A percentile compares a stretch with the other conserved stretches of the same genome.
Conservation (phyloP, 1,140 invertebrate genomes). For the Pogonus chalceus region DNA sequence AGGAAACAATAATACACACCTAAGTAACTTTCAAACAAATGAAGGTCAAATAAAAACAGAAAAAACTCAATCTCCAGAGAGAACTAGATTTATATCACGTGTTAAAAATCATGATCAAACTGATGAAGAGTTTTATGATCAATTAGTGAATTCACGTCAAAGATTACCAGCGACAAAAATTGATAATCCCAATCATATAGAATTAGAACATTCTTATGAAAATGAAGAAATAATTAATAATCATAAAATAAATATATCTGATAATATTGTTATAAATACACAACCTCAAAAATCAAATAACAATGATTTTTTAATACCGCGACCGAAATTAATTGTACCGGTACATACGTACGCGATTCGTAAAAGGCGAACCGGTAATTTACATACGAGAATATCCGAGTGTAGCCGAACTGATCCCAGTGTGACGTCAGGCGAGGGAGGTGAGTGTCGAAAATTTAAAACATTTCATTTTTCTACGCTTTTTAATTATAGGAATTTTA, state of each 20-base stretch:
- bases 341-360: conserved; percentile 74
- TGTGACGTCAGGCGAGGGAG: background rate
- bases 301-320: conserved; percentile 63
- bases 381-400: conserved; percentile 22
- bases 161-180: background rate
- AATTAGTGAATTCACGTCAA: background rate
- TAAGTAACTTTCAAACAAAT: background rate
- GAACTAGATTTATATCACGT: background rate
- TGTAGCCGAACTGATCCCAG: conserved; percentile 10
- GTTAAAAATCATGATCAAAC: conserved; percentile 3
- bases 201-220: background rate
- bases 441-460: too few species aligned
- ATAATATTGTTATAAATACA: background rate
- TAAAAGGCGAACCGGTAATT: conserved; percentile 65
- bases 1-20: background rate
- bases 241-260: background rate
- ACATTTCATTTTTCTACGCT: too few species aligned
- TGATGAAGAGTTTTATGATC: background rate
- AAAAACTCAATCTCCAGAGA: background rate
- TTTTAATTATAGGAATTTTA: too few species aligned
- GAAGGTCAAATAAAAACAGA: background rate
- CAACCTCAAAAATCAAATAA: background rate
- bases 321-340: conserved; percentile 74
- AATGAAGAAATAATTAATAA: background rate
- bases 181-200: background rate